Percentiles rank a stretch among this genome's conserved stretches.
Conservation (phyloP, 2,797 vertebrate species). For the Crocodylus rhombifer region DNA sequence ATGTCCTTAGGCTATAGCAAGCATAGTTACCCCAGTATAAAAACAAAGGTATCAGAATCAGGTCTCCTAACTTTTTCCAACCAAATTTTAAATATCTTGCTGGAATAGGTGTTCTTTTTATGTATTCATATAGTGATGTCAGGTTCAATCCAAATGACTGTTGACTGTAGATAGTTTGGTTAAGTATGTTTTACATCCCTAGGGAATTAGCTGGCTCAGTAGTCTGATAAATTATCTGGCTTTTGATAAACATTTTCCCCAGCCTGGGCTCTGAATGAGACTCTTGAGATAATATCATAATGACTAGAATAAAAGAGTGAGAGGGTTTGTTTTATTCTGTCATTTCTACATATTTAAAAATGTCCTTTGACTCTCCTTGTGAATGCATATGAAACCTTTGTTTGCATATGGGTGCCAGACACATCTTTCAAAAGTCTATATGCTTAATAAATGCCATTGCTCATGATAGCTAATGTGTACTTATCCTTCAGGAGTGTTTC, state of each 20-base stretch:
- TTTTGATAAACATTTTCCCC: constrained; percentile 14
- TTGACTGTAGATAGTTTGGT: constrained; percentile 2
- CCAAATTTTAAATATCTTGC: neutral
- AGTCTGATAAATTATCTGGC: neutral
- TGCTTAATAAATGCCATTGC: neutral
- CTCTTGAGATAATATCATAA: neutral
- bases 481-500: neutral
- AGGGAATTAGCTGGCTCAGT: neutral
- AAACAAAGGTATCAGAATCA: constrained; percentile 29
- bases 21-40: constrained; percentile 37
- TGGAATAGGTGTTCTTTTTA: constrained; percentile 13
- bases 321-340: neutral
- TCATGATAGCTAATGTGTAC: neutral
- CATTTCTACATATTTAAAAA: neutral
- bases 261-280: neutral
- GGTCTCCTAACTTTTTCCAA: constrained; percentile 53
- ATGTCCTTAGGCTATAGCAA: constrained; percentile 6
- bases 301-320: neutral
- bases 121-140: constrained; percentile 41
- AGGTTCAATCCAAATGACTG: constrained; percentile 32
- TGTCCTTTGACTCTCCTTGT: neutral
- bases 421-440: neutral
- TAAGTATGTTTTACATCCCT: constrained; percentile 30
- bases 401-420: neutral
- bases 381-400: neutral